Percentiles rank a stretch among this genome's conserved stretches.
phyloP scores from a whole-genome alignment of 2,797 vertebrate genomes.

The Hemitrygon akajei region DNA sequence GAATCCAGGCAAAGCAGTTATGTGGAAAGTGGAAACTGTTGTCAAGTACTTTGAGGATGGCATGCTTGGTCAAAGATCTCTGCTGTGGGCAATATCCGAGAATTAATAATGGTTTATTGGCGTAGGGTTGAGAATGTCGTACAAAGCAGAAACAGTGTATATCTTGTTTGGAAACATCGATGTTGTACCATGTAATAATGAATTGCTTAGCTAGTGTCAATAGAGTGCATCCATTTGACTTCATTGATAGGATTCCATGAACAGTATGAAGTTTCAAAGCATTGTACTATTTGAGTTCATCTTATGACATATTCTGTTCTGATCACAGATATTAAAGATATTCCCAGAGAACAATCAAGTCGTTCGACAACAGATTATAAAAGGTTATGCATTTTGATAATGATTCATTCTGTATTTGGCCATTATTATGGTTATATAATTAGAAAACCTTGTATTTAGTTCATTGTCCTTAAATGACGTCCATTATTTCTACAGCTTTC shows the following conservation, averaged over 20 bases:
- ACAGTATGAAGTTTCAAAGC: neutral
- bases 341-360: neutral
- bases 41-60: neutral
- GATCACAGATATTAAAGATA: slow-evolving; percentile 9
- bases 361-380: slow-evolving; percentile 7
- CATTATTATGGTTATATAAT: neutral
- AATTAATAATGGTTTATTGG: neutral
- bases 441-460: neutral
- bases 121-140: neutral
- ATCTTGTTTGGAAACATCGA: neutral
- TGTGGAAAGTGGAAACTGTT: neutral
- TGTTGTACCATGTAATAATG: neutral
- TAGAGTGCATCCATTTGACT: neutral
- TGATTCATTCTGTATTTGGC: neutral
- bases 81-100: neutral
- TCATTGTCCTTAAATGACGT: neutral
- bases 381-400: slow-evolving; percentile 1
- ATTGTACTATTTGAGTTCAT: neutral
- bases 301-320: neutral
- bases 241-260: neutral
- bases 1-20: neutral
- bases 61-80: neutral
- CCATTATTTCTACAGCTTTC: slow-evolving; percentile 46
- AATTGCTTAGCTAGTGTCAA: neutral
- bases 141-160: neutral